Conservation (phyloP, 2,797 vertebrate species). For the Scarus forsteni region DNA sequence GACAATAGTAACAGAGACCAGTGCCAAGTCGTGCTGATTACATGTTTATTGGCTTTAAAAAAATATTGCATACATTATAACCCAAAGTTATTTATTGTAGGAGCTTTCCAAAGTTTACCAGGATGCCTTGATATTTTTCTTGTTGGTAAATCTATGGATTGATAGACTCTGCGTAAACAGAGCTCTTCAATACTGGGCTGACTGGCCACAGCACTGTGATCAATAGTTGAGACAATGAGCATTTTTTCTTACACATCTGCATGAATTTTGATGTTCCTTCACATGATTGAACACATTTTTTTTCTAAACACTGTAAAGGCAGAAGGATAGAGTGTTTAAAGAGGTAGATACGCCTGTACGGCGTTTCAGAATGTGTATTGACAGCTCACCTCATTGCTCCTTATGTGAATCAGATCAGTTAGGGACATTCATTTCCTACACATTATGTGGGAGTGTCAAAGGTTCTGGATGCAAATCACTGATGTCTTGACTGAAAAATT, state of each 20-base stretch:
- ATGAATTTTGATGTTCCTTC: background rate
- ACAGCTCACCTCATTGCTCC: too few species aligned
- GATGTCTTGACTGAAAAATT: too few species aligned
- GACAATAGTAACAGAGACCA: slow-evolving; percentile 5
- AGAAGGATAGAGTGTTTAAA: background rate
- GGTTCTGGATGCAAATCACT: too few species aligned
- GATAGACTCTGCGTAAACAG: background rate
- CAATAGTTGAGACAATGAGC: background rate
- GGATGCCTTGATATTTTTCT: slow-evolving; percentile 12
- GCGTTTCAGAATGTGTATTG: too few species aligned
- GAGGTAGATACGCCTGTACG: too few species aligned
- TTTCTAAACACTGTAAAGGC: background rate
- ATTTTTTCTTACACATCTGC: slow-evolving; percentile 20
- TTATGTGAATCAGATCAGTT: too few species aligned
- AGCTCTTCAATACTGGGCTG: slow-evolving; percentile 22
- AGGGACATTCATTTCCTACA: too few species aligned
- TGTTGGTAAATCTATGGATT: slow-evolving; percentile 31
- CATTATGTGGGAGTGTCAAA: too few species aligned
- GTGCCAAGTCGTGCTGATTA: background rate
- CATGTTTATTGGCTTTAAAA: background rate
- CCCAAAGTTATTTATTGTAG: background rate
- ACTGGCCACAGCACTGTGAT: slow-evolving; percentile 11
- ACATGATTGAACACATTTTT: background rate
- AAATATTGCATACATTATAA: background rate
- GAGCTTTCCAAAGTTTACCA: background rate